Evolutionary conservation across 2,888 invertebrate species (phyloP), one percentile per base, ranked within the genome.

Genomic region (Caenorhabditis zanzibari): DNA sequence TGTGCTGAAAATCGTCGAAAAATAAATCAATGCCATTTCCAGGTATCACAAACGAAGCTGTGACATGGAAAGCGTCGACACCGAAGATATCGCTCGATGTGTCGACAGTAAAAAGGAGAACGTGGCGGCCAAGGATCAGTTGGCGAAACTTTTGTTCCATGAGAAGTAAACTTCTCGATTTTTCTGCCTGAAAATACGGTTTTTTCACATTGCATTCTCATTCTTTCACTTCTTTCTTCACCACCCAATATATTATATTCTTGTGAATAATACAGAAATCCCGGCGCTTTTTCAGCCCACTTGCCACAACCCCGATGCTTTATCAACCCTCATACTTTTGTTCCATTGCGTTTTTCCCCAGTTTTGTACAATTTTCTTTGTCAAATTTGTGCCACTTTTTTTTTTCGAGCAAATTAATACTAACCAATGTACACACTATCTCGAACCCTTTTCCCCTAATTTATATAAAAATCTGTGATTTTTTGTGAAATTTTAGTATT

Each of bases 91-190:
- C 58, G 75, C 85, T 10, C 85, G 91, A 24, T 91, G 91, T 75
- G 69, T 85, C 14, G 84, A 87, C 16, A 90, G 90, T 69, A 87
- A 86, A 69, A 86, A 83, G 58, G 87, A 90, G 64, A 88, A 90
- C 32, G 84, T 91, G 47, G 91, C 90, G 10, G 89, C 88, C 14
- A 91, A 91, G 76, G 89, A 90, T 71, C 91, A 91, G 76, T 76
- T 91, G 35, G 91, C 91, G 14, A 88, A 88, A 47, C 72, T 90
- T 6, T 69, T 91, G 26, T 91, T 90, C 81, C 81, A 86, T 68
- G 88, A 89, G 26, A 76, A 86, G 22, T 86, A 69, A 41, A 38
- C 24, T 14, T 28, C 12, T 14, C n/a, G 56, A 74, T 74, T 38
- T 69, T 61, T 61, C 76, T 76, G 68, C 61, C 76, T 76, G 76